These are phyloP conservation scores for Hylyphantes graminicola DNA, from an alignment of 1,140 invertebrate genomes.

Conservation along the genomic window DNA sequence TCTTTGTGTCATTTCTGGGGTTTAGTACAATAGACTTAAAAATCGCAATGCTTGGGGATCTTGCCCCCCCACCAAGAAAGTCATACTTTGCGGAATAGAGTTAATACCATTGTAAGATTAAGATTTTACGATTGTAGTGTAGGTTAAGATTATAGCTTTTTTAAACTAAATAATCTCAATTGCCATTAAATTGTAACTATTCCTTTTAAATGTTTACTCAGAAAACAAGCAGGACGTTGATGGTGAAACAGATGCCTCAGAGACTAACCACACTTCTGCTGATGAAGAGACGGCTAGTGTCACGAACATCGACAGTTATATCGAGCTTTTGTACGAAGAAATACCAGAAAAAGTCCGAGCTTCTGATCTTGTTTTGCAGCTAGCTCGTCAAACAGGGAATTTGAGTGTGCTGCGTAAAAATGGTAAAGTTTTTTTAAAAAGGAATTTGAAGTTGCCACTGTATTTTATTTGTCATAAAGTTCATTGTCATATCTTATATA, in stretches of 20 bases:
- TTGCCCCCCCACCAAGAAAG: too few relatives aligned
- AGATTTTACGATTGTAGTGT: too few relatives aligned
- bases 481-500: too few relatives aligned
- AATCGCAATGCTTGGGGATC: too few relatives aligned
- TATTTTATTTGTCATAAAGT: too few relatives aligned
- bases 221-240: conserved; percentile 23
- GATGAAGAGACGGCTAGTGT: conserved; percentile 78
- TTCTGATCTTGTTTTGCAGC: conserved; percentile 88
- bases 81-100: too few relatives aligned
- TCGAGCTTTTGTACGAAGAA: conserved; percentile 97
- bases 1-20: too few relatives aligned
- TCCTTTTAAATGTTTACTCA: neutral
- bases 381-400: conserved; percentile 93
- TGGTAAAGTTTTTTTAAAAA: conserved; percentile 61
- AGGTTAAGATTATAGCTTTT: too few relatives aligned
- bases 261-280: conserved; percentile 61
- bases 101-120: too few relatives aligned
- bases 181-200: neutral
- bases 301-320: conserved; percentile 83
- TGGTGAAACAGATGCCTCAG: conserved; percentile 28
- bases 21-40: too few relatives aligned
- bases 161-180: neutral
- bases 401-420: conserved; percentile 91
- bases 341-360: conserved; percentile 92
- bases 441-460: too few relatives aligned